These are phyloP conservation scores for Machimus atricapillus DNA, from an alignment of 2,888 invertebrate species.

Conservation along the genomic window DNA sequence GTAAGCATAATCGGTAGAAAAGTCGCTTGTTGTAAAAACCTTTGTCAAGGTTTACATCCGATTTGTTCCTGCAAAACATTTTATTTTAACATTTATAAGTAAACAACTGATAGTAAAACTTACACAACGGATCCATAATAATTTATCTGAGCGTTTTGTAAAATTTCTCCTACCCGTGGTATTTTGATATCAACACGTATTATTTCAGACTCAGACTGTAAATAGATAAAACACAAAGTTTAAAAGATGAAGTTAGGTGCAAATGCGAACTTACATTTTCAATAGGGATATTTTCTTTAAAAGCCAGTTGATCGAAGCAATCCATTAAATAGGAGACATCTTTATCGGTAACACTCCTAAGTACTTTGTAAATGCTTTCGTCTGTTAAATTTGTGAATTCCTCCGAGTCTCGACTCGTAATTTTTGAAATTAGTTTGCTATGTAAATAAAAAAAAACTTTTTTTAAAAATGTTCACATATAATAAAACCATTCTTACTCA, in stretches of 20 bases:
- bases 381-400: slow-evolving; percentile 43
- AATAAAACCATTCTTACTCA: neutral
- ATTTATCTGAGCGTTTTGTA: neutral
- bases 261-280: neutral
- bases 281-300: neutral
- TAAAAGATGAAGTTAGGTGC: neutral
- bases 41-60: neutral
- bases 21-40: neutral
- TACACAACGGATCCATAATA: slow-evolving; percentile 8
- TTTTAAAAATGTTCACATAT: neutral
- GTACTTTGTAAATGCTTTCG: slow-evolving; percentile 25
- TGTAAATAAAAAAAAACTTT: neutral
- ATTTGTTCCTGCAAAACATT: neutral
- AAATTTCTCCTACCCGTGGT: neutral
- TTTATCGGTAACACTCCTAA: neutral
- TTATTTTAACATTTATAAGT: neutral
- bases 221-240: neutral
- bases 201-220: neutral
- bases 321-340: slow-evolving; percentile 31
- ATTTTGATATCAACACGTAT: neutral
- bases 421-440: slow-evolving; percentile 33
- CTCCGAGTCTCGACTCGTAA: slow-evolving; percentile 33
- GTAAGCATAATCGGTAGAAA: neutral
- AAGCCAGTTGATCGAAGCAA: neutral
- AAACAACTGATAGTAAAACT: neutral